Conservation (phyloP, 2,113 vertebrate species). For the Alaudala cheleensis region DNA sequence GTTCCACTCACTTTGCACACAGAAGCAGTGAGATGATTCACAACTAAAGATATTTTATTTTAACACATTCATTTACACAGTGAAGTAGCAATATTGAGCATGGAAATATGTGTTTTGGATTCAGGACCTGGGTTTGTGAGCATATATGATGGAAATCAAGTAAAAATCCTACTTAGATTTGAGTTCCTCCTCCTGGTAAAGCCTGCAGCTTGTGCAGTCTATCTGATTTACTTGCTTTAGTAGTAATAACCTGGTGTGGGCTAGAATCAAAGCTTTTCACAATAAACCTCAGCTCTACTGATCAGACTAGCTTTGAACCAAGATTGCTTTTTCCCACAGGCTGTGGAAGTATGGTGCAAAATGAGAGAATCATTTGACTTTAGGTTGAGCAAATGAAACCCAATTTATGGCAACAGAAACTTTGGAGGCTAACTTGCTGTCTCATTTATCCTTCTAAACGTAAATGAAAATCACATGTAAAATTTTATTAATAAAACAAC, state of each 20-base stretch:
- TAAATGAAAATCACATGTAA: constrained; percentile 59
- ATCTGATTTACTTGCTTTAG: not conserved
- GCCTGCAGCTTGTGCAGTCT: not conserved
- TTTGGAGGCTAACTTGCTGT: not conserved
- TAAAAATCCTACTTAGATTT: not conserved
- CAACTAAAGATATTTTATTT: not conserved
- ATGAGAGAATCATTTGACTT: not conserved
- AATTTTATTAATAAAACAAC: constrained; percentile 53
- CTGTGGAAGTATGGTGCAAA: not conserved
- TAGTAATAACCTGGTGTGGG: not conserved
- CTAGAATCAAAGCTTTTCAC: not conserved
- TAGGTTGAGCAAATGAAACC: not conserved
- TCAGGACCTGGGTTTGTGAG: not conserved
- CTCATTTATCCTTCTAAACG: constrained; percentile 13
- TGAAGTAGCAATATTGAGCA: not conserved
- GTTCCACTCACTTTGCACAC: not conserved
- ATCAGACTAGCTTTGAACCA: not conserved
- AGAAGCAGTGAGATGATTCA: not conserved
- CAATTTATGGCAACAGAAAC: not conserved
- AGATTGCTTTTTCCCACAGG: not conserved
- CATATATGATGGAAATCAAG: not conserved
- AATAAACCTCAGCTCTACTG: not conserved
- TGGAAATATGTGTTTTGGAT: not conserved
- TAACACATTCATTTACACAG: not conserved
- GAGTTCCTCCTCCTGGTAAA: not conserved